A percentile compares a stretch with the other conserved stretches of the same genome.
Evolutionary conservation across 2,888 invertebrate species (phyloP).

Genomic region (Antitype chi): DNA sequence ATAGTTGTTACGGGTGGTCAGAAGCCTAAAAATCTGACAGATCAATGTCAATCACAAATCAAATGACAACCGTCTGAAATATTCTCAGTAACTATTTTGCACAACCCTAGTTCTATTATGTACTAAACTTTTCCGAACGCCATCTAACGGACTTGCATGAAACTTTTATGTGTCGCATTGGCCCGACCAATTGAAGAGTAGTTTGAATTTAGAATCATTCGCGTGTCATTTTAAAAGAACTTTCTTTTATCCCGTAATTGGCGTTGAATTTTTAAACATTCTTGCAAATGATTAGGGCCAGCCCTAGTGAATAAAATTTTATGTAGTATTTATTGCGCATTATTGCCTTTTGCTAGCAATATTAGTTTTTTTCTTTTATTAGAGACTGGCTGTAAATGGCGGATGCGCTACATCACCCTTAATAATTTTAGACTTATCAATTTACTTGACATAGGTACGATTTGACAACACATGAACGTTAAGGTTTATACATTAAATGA

Average conservation of each 20-base stretch:
- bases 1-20: background rate
- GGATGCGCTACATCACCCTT: too few species aligned
- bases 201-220: slow-evolving; percentile 64
- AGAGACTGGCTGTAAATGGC: background rate
- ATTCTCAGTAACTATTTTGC: background rate
- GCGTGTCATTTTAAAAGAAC: slow-evolving; percentile 14
- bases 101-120: slow-evolving; percentile 48
- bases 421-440: too few species aligned
- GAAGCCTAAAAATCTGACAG: background rate
- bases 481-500: too few species aligned
- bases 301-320: slow-evolving; percentile 14
- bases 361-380: background rate
- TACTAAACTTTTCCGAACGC: slow-evolving; percentile 75
- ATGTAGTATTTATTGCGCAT: slow-evolving; percentile 32
- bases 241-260: slow-evolving; percentile 17
- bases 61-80: background rate
- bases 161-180: slow-evolving; percentile 57
- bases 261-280: background rate
- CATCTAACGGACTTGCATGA: slow-evolving; percentile 68
- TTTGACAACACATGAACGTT: too few species aligned
- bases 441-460: too few species aligned
- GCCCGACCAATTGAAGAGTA: slow-evolving; percentile 51
- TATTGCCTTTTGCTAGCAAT: background rate
- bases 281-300: slow-evolving; percentile 8
- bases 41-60: too few species aligned